Evolutionary conservation across 2,113 vertebrate species (phyloP).

Genomic region (Barnardius zonarius): DNA sequence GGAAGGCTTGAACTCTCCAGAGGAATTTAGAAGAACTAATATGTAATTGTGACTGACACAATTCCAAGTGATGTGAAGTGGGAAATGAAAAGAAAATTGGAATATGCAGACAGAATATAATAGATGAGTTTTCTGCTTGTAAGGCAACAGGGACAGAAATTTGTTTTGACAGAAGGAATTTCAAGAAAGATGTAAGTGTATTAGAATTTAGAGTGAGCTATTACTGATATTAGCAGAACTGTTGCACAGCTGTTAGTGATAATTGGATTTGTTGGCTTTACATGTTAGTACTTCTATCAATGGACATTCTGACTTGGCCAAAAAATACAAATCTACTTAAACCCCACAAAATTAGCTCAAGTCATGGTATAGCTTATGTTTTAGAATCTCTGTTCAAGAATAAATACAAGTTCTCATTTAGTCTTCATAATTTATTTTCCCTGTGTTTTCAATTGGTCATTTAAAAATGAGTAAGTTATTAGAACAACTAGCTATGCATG

Average conservation of each 20-base stretch:
- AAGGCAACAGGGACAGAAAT: background rate
- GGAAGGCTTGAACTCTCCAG: background rate
- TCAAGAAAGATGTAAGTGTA: background rate
- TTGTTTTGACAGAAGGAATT: background rate
- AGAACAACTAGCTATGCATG: background rate
- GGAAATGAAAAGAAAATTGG: background rate
- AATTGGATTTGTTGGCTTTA: slow-evolving; percentile 5
- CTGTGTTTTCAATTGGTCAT: background rate
- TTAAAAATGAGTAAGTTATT: background rate
- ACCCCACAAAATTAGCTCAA: background rate
- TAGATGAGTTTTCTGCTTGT: background rate
- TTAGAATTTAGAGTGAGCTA: background rate
- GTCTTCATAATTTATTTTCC: background rate
- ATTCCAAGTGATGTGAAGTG: background rate
- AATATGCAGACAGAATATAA: background rate
- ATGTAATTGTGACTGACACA: background rate
- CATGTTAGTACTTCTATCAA: background rate
- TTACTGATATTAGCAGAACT: background rate
- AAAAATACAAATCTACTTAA: background rate
- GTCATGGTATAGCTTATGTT: background rate
- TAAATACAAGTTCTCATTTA: background rate
- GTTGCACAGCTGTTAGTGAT: background rate
- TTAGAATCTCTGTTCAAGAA: background rate
- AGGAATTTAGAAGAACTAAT: background rate
- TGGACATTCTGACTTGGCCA: background rate